Base-by-base conservation (phyloP, 2,888 invertebrate species). In the Odontocerum albicorne region DNA sequence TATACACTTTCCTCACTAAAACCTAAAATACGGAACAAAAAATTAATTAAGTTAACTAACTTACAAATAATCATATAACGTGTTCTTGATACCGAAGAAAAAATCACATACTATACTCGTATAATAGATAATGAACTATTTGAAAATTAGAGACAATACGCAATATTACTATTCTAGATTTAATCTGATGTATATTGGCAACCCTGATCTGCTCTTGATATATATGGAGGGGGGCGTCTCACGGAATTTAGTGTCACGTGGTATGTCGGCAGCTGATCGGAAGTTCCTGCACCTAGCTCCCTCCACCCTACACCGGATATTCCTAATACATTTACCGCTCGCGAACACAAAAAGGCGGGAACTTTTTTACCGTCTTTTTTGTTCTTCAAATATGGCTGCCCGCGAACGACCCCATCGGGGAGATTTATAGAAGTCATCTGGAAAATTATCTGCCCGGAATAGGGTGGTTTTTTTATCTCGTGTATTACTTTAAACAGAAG, bases 391-490 rank as follows among this genome's bases (percentile, higher is more conserved):
- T n/a, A 31, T 21, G 27, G 44, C 31, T 31, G 12, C 27, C 32
- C 31, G 7, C 27, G 27, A 44, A 43, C 3, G 7, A 43, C 27
- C 27, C 39, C 16, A 19, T 7, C 2, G 8, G 12, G 31, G 40
- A 49, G 49, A 49, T 49, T 49, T 40, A 49, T 49, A 15, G 49
- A 22, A 49, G 49, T 49, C 49, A 49, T 49, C 27, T 49, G 49
- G 39, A 40, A 44, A 44, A 31, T 49, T 17, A 49, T 49, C 22
- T 8, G 13, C 10, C 39, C 22, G 22, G 20, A 47, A 8, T 38
- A 21, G 22, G 27, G 38, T 20, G 16, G n/a, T n/a, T n/a, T n/a
- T n/a, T n/a, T n/a, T n/a, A n/a, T n/a, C n/a, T n/a, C n/a, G n/a
- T n/a, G n/a, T n/a, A n/a, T n/a, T n/a, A n/a, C n/a, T n/a, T n/a